phyloP scores from a whole-genome alignment of 2,888 invertebrate genomes.

The Octonoba sinensis region DNA sequence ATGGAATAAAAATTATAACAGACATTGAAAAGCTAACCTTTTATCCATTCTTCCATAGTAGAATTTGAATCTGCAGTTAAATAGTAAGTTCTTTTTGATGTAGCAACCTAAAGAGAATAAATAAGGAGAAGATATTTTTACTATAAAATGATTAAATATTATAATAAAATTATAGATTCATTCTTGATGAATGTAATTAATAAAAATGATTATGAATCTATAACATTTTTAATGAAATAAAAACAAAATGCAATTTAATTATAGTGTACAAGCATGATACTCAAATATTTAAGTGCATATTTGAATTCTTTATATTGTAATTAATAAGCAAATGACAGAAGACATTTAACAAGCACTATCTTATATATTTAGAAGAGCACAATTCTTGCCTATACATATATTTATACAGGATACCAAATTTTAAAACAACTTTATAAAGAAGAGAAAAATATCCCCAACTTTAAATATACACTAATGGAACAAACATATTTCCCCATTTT shows the following conservation, averaged over 20 bases:
- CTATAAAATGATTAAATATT: not conserved
- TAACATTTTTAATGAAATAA: not conserved
- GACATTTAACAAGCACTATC: too few species aligned
- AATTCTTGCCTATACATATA: too few species aligned
- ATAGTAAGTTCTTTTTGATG: constrained; percentile 84
- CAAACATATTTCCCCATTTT: too few species aligned
- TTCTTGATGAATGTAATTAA: not conserved
- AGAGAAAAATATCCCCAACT: too few species aligned
- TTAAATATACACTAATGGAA: too few species aligned
- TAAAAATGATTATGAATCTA: not conserved
- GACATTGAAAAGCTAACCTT: constrained; percentile 73
- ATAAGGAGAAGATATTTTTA: not conserved
- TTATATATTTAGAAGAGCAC: too few species aligned
- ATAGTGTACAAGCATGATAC: not conserved
- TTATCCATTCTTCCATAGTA: constrained; percentile 96
- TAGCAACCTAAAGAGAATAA: constrained; percentile 77
- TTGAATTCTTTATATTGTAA: too few species aligned
- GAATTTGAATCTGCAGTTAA: constrained; percentile 93
- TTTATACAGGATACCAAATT: too few species aligned
- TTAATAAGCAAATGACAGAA: too few species aligned
- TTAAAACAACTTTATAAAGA: too few species aligned
- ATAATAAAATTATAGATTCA: not conserved
- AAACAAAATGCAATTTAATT: not conserved
- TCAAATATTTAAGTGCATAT: not conserved
- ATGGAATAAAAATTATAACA: too few species aligned